Base-by-base conservation (phyloP, 2,888 invertebrate genomes). In the Seira sanloemensis region DNA sequence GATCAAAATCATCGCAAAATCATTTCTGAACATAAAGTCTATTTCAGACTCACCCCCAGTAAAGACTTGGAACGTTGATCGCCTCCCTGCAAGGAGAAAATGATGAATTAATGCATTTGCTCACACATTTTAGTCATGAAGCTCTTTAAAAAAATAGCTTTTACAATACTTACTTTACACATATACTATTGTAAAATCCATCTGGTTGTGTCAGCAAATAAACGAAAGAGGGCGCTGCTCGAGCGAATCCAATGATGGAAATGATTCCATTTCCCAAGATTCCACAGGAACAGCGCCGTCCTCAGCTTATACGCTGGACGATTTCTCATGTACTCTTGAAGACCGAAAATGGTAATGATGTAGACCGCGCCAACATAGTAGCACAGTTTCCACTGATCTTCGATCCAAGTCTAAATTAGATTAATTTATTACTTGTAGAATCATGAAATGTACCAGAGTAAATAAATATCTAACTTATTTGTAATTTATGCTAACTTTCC, bases 321-420 rank as follows among this genome's bases (percentile, higher is more conserved):
- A 16, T 54, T 21, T 58, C 23, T 71, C 76, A 82, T 76, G 58
- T 77, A 77, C 9, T 62, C 37, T 66, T 82, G 23, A 19, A 82
- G 58, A 1, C 76, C 76, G 27, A 82, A 82, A 19, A 82, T 77
- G 23, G 65, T 54, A 5, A 54, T 19, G 0, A 50, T 12, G 46
- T 82, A 82, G 9, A 77, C 23, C 7, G 26, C 50, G 18, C 71
- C 72, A 2, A 76, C 77, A 18, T 72, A 77, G 26, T 66, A 72
- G 24, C 77, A 65, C 4, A 65, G 16, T 7, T 62, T 16, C 72
- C 81, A 54, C 5, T 82, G 4, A 37, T 37, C 37, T 12, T 37
- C 37, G 37, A 37, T 37, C 12, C 12, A 7, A 7, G 4, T 37
- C 4, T 7, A 37, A 37, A 12, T 37, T 7, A 37, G 37, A 37